Evolutionary conservation across 2,797 vertebrate genomes (phyloP), one percentile per base, ranked within the genome.

Genomic region (Leucoraja ocellata): DNA sequence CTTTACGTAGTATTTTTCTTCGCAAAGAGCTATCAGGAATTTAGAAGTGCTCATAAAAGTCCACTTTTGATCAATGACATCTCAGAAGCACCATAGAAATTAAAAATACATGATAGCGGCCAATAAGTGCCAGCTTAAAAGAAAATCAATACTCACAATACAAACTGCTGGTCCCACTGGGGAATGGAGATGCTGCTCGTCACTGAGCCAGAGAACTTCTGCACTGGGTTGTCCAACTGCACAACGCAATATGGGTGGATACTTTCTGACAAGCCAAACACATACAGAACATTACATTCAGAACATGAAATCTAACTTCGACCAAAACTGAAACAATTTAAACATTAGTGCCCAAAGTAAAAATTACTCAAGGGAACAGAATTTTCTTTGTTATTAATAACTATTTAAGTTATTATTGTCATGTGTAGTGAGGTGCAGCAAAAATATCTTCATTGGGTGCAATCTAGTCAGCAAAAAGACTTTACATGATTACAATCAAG

Each of bases 131-230:
- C 58, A 2, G 84, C 4, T 88, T 88, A 68, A 68, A 36, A 46
- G 8, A 54, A 61, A 13, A 68, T 68, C 18, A n/a, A 21, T 95
- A 97, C 98, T 97, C 96, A 99, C 99, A 99, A 98, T 93, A 98
- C 96, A 94, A 99, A 98, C 0, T 98, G 98, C 94, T 98, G 98
- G 79, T 98, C 98, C 98, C 98, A 99, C 71, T 95, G 94, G 93
- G 97, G 97, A 94, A 94, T 96, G 46, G 95, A 91, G 63, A 96
- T 95, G 96, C 96, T 96, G 95, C 94, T 97, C 90, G 96, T 93
- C 92, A 97, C 96, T 1, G 97, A 95, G 78, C 97, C 98, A 95
- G 95, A 96, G 94, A 98, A 97, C 94, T 94, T 98, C 96, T 99
- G 99, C 9, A 96, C 95, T 93, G 99, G 99, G 61, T 99, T 97